Conservation (phyloP, 1,140 invertebrate species). For the Microvelia longipes region DNA sequence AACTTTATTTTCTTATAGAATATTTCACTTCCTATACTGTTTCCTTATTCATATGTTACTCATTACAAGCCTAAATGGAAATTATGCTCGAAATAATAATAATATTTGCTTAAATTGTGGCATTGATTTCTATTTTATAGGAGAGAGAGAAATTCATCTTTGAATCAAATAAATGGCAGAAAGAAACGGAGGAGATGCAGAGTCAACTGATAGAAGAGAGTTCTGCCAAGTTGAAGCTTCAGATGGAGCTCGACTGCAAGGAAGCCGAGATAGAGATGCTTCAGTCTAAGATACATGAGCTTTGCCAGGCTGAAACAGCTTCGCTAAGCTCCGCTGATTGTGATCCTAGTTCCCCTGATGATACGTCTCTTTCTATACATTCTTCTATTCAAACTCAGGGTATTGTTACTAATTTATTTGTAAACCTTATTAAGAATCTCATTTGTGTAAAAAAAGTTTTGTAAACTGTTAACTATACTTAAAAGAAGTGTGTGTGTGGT, state of each 20-base stretch:
- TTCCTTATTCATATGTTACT: too few relatives aligned
- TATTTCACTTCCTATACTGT: too few relatives aligned
- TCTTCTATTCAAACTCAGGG: constrained; percentile 23
- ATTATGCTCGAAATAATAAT: too few relatives aligned
- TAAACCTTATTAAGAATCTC: not conserved
- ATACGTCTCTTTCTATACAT: constrained; percentile 22
- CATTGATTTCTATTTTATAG: constrained; percentile 22
- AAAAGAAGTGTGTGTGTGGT: too few relatives aligned
- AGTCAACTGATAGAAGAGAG: constrained; percentile 48
- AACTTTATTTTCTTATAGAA: too few relatives aligned
- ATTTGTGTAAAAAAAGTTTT: too few relatives aligned
- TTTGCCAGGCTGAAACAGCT: constrained; percentile 64
- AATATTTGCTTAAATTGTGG: too few relatives aligned
- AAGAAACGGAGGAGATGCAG: constrained; percentile 74
- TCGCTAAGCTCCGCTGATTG: constrained; percentile 80
- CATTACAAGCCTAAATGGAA: too few relatives aligned
- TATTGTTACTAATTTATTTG: not conserved
- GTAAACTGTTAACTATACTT: too few relatives aligned
- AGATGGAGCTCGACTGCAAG: constrained; percentile 93
- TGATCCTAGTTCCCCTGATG: constrained; percentile 65
- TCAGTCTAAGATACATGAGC: constrained; percentile 56
- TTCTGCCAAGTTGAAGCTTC: constrained; percentile 53
- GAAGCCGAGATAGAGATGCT: constrained; percentile 90
- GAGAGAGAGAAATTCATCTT: constrained; percentile 88
- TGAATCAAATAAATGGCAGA: constrained; percentile 62